These are phyloP conservation scores for Aphis gossypii DNA, from an alignment of 1,140 invertebrate genomes.

Conservation along the genomic window DNA sequence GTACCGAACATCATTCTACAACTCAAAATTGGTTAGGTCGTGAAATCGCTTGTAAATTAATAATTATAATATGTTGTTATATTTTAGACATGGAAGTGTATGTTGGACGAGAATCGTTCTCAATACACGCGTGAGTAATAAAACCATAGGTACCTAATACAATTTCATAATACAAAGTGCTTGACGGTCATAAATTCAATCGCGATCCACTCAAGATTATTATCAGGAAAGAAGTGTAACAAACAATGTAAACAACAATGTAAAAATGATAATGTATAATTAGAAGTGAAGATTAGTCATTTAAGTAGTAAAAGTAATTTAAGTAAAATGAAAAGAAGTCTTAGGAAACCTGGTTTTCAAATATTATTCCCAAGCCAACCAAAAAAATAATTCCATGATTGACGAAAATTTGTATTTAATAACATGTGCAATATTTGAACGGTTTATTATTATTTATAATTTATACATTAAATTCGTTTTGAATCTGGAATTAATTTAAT, in stretches of 20 bases:
- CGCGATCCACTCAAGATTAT: background rate
- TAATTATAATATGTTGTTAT: background rate
- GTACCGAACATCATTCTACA: background rate
- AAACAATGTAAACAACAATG: too few relatives aligned
- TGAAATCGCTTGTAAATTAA: background rate
- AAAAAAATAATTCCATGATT: background rate
- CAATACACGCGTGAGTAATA: background rate
- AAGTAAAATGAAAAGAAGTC: background rate
- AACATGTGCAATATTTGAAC: background rate
- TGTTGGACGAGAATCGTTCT: background rate
- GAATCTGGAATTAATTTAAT: background rate
- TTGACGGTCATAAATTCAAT: background rate
- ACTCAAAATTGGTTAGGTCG: background rate
- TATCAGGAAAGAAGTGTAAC: background rate
- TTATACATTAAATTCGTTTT: background rate
- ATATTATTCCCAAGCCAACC: background rate
- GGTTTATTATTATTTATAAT: background rate
- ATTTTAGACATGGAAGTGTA: background rate
- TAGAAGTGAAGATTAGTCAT: background rate
- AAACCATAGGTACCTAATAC: background rate
- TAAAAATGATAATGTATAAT: background rate
- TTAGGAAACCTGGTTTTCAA: rapidly evolving
- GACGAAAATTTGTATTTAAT: background rate
- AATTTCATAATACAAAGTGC: background rate
- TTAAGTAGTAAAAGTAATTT: background rate